phyloP scores from a whole-genome alignment of 2,797 vertebrate species.

The Oryzias dopingdopingensis region DNA sequence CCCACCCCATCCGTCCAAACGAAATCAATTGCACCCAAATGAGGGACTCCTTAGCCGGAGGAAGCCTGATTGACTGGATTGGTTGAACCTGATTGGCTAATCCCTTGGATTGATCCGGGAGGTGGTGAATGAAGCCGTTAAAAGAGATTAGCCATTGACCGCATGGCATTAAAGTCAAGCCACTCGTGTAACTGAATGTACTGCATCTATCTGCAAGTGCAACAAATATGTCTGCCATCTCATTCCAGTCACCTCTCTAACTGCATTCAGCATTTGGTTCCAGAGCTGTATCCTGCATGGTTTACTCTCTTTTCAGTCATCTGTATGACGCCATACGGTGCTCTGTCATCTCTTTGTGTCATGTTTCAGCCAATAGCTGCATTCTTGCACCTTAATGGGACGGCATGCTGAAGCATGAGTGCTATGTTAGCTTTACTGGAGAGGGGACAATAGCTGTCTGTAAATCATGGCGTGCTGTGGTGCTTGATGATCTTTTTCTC shows the following conservation, averaged over 20 bases:
- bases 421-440: constrained; percentile 60
- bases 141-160: constrained; percentile 71
- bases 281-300: constrained; percentile 77
- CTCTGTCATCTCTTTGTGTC: constrained; percentile 70
- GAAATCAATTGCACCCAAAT: constrained; percentile 66
- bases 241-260: constrained; percentile 79
- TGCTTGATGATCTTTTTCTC: constrained; percentile 37
- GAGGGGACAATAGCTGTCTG: constrained; percentile 50
- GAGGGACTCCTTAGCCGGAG: constrained; percentile 54
- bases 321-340: constrained; percentile 70
- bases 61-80: constrained; percentile 54
- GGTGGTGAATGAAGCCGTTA: constrained; percentile 72
- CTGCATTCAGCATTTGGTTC: constrained; percentile 73
- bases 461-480: constrained; percentile 46
- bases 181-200: constrained; percentile 74
- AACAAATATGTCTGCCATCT: constrained; percentile 74
- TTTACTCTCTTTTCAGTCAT: constrained; percentile 74
- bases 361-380: constrained; percentile 70
- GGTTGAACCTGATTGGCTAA: constrained; percentile 69
- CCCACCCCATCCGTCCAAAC: constrained; percentile 69
- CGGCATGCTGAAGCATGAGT: constrained; percentile 74
- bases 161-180: constrained; percentile 71
- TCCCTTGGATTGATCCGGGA: constrained; percentile 66
- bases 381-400: constrained; percentile 70
- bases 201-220: constrained; percentile 76